phyloP scores from a whole-genome alignment of 1,140 invertebrate genomes.

The Drosophila kepulauana region DNA sequence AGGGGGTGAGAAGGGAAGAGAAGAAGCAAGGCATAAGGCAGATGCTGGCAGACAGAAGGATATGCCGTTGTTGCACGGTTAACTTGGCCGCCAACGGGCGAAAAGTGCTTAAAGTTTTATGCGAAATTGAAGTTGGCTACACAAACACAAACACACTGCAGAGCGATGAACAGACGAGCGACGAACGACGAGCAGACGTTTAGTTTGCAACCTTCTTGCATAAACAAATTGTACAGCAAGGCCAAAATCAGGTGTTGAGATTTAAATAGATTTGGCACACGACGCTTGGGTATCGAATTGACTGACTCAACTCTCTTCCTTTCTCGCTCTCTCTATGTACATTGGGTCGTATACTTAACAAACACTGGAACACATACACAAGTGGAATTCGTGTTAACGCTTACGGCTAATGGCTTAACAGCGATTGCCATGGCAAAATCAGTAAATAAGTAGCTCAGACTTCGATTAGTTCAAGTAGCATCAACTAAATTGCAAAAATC shows the following conservation, averaged over 20 bases:
- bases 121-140: constrained; percentile 72
- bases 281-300: constrained; percentile 20
- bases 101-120: constrained; percentile 80
- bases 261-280: constrained; percentile 39
- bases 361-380: not conserved
- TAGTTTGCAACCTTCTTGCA: constrained; percentile 27
- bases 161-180: constrained; percentile 8
- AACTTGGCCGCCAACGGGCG: constrained; percentile 54
- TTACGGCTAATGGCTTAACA: constrained; percentile 9
- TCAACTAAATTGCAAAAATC: not conserved
- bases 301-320: not conserved
- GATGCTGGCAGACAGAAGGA: not conserved
- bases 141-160: constrained; percentile 35
- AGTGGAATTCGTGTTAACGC: constrained; percentile 24
- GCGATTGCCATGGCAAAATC: not conserved
- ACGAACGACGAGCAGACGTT: constrained; percentile 2
- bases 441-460: constrained; percentile 9
- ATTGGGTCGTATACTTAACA: constrained; percentile 19
- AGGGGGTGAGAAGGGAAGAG: no score
- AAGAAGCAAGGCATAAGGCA: constrained; percentile 3
- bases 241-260: constrained; percentile 38
- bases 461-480: constrained; percentile 13
- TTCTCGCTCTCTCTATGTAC: not conserved
- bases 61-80: constrained; percentile 26
- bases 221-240: constrained; percentile 28